Evolutionary conservation across 2,113 vertebrate genomes (phyloP).

Genomic region (Sinosuthora webbiana): DNA sequence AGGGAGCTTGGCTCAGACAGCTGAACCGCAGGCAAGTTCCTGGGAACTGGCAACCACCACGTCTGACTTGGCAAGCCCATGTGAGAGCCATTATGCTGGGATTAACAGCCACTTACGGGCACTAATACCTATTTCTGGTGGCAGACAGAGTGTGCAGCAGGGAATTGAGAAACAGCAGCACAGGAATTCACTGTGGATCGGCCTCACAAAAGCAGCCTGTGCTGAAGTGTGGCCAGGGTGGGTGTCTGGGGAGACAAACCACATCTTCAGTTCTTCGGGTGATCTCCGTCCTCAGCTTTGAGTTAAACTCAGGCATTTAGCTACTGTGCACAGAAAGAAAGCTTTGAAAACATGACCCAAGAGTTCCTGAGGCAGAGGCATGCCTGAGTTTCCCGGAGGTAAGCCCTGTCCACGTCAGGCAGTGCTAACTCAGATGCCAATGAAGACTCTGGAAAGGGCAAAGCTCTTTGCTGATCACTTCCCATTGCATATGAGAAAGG

Average conservation of each 20-base stretch:
- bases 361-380: conserved; percentile 10
- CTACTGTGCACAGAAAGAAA: not conserved
- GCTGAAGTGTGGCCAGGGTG: not conserved
- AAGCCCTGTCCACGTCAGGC: not conserved
- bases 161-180: not conserved
- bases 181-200: not conserved
- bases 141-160: not conserved
- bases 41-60: not conserved
- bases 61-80: not conserved
- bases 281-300: not conserved
- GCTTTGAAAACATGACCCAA: conserved; percentile 37
- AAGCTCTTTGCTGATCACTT: not conserved
- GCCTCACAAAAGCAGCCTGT: not conserved
- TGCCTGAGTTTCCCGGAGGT: not conserved
- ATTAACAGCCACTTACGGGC: conserved; percentile 27
- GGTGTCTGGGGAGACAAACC: not conserved
- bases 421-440: conserved; percentile 4
- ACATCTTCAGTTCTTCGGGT: not conserved
- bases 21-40: not conserved
- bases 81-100: not conserved
- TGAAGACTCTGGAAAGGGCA: not conserved
- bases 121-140: conserved; percentile 15
- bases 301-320: not conserved
- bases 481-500: not conserved
- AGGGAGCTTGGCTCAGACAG: not conserved